A percentile compares a stretch with the other conserved stretches of the same genome.
Evolutionary conservation across 92 coral and sea anemone species (phyloP).

Genomic region (Siderastrea radians): DNA sequence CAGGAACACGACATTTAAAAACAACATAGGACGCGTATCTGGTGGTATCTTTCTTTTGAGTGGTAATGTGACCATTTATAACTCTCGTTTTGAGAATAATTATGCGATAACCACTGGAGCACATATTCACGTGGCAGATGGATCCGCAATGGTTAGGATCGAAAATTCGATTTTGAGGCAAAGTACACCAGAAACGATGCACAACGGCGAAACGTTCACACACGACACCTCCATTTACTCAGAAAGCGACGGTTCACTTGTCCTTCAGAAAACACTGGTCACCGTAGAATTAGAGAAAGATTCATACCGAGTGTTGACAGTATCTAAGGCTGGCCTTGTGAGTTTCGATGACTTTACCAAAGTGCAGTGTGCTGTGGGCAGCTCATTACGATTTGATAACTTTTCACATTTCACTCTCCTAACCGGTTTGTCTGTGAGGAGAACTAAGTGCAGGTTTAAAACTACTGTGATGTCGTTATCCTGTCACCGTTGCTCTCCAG

Average conservation of each 20-base stretch:
- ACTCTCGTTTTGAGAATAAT: slow-evolving; percentile 74
- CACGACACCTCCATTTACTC: slow-evolving; percentile 58
- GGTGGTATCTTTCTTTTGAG: slow-evolving; percentile 65
- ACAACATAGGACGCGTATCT: slow-evolving; percentile 70
- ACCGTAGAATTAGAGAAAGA: slow-evolving; percentile 22
- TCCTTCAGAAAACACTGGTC: slow-evolving; percentile 29
- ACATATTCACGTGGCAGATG: slow-evolving; percentile 46
- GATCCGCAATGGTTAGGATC: slow-evolving; percentile 30
- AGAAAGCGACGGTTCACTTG: slow-evolving; percentile 70
- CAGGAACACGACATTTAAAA: slow-evolving; percentile 53
- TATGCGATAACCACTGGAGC: slow-evolving; percentile 68
- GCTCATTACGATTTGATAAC: slow-evolving; percentile 41
- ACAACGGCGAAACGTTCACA: background rate
- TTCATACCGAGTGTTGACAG: slow-evolving; percentile 46
- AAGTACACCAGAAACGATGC: background rate
- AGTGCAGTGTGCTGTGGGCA: slow-evolving; percentile 70
- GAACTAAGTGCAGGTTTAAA: slow-evolving; percentile 11
- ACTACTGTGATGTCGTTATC: slow-evolving; percentile 38
- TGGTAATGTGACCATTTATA: slow-evolving; percentile 59
- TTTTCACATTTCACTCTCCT: slow-evolving; percentile 31
- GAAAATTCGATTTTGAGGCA: slow-evolving; percentile 48
- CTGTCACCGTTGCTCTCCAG: slow-evolving; percentile 65
- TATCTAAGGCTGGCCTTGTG: slow-evolving; percentile 66
- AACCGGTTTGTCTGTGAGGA: background rate
- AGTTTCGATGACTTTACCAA: slow-evolving; percentile 44